Conservation (phyloP, 2,888 invertebrate genomes). For the Boloria selene region DNA sequence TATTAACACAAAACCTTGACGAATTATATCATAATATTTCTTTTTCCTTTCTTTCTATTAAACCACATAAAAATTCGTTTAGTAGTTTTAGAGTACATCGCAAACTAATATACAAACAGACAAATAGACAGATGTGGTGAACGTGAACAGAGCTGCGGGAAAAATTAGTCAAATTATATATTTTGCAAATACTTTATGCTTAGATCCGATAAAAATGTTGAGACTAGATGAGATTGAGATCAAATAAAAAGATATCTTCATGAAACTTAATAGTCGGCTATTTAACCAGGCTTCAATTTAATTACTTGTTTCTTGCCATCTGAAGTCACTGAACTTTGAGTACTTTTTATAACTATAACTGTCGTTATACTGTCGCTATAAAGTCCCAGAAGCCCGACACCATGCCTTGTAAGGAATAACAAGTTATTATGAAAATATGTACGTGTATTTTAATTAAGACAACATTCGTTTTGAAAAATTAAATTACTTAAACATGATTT, state of each 20-base stretch:
- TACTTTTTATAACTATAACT: conserved; percentile 20
- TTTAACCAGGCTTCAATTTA: conserved; percentile 6
- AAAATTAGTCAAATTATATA: too few species aligned
- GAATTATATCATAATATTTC: too few species aligned
- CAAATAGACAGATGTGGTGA: too few species aligned
- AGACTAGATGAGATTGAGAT: conserved; percentile 3
- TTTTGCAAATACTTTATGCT: background rate
- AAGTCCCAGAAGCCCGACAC: conserved; percentile 2
- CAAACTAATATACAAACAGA: too few species aligned
- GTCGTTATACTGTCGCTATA: conserved; percentile 9
- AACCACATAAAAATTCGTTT: too few species aligned
- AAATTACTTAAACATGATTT: too few species aligned
- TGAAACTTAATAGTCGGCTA: conserved; percentile 5
- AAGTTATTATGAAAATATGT: background rate
- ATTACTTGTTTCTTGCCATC: conserved; percentile 16
- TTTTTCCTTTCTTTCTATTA: too few species aligned
- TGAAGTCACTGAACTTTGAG: conserved; percentile 16
- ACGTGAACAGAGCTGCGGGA: too few species aligned
- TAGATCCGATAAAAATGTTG: background rate
- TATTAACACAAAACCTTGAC: too few species aligned
- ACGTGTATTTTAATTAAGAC: too few species aligned
- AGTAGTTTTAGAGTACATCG: too few species aligned
- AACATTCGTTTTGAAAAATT: too few species aligned
- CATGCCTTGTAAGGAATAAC: background rate
- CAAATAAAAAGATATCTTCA: conserved; percentile 4